Base-by-base conservation (phyloP, 92 coral and sea anemone species). In the Meandrina meandrites region DNA sequence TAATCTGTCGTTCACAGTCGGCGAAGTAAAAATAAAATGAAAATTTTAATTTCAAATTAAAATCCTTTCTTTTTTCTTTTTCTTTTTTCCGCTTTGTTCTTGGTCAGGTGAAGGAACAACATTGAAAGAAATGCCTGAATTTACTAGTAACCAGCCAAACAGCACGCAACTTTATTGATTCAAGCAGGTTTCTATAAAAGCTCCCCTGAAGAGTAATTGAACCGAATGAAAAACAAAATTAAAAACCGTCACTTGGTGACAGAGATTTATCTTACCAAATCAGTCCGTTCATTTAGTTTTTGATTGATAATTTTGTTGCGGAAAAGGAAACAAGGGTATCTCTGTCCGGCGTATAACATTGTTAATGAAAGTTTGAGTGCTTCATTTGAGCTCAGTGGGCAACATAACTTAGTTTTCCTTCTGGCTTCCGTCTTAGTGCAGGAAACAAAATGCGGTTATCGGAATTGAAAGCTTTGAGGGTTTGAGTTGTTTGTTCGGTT, bases 341-440 rank as follows among this genome's bases (percentile, higher is more conserved):
- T 8, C 80, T 15, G 45, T 32, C 70, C 34, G 9, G 50, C 19
- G 50, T 21, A 57, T 57, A 56, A 79, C 83, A 57, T 34, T 31
- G 27, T 79, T 56, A 58, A 56, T 57, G 71, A 79, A 32, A 79
- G 48, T 36, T 79, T n/a, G 67, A 78, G 64, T 56, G 81, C 22
- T 78, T 78, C 67, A 53, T 78, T 79, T 79, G 17, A 79, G n/a
- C 71, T 11, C 70, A 30, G 30, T 57, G 19, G 50, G 72, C 34
- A 79, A 19, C 27, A 79, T 60, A 62, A 36, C 22, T 27, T 15
- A 56, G 71, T 21, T 72, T 36, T 77, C 70, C 18, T 35, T 35
- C 24, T 60, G 24, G 50, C 35, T 56, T 79, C 70, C 83, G 50
- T 32, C 18, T 57, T 72, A 34, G 70, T 17, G 24, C 16, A 36